A percentile compares a stretch with the other conserved stretches of the same genome.
Evolutionary conservation across 2,113 vertebrate genomes (phyloP).

Genomic region (Emydura subglobosa): DNA sequence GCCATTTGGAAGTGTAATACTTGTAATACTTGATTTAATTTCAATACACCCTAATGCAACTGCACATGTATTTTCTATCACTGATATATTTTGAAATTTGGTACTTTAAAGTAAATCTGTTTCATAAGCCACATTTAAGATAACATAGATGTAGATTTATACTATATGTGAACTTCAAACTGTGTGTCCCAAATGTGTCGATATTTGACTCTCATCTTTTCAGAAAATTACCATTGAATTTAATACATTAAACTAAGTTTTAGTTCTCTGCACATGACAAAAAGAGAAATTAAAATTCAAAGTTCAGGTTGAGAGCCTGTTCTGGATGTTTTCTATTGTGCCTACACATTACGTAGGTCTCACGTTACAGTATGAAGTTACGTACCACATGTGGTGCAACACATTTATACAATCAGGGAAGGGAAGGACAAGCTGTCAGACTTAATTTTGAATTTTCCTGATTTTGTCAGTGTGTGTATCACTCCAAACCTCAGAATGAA

Average conservation of each 20-base stretch:
- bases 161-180: neutral
- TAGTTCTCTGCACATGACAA: neutral
- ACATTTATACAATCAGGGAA: conserved; percentile 6
- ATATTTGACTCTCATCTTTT: neutral
- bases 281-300: neutral
- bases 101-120: neutral
- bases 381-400: conserved; percentile 12
- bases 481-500: conserved; percentile 51
- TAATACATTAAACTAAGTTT: neutral
- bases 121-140: neutral
- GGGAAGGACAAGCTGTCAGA: neutral
- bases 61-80: neutral
- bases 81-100: neutral
- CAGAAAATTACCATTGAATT: neutral
- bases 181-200: neutral
- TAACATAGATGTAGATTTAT: neutral
- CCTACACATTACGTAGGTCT: neutral
- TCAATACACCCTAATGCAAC: neutral
- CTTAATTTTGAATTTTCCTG: conserved; percentile 39
- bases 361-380: conserved; percentile 34
- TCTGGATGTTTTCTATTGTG: conserved; percentile 18
- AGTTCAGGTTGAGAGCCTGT: neutral
- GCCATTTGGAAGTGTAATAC: neutral
- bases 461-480: conserved; percentile 36
- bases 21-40: rapidly evolving